These are phyloP conservation scores for Manis crassicaudata DNA, from an alignment of 2,797 vertebrate species.

Conservation along the genomic window DNA sequence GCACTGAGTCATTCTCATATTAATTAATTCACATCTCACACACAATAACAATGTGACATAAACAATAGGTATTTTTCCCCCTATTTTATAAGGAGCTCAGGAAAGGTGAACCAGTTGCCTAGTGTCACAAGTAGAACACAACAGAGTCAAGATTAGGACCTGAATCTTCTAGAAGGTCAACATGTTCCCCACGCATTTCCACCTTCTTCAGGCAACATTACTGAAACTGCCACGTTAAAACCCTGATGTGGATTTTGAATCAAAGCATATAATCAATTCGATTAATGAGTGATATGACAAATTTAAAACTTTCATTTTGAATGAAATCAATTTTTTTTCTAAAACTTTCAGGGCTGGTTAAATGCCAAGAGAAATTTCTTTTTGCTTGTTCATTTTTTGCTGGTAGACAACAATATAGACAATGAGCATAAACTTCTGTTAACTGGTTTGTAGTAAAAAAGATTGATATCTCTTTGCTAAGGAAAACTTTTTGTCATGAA, in stretches of 20 bases:
- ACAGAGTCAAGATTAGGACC: background rate
- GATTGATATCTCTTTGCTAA: background rate
- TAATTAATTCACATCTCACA: slow-evolving; percentile 1
- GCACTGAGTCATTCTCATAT: background rate
- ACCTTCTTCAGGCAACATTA: background rate
- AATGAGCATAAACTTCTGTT: slow-evolving; percentile 61
- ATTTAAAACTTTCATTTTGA: slow-evolving; percentile 65
- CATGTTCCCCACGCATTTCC: background rate
- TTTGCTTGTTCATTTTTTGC: background rate
- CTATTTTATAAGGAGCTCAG: background rate
- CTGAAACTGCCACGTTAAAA: slow-evolving; percentile 43
- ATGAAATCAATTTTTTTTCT: slow-evolving; percentile 18
- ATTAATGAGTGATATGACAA: slow-evolving; percentile 63
- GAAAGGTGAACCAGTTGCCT: background rate
- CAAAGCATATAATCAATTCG: slow-evolving; percentile 63
- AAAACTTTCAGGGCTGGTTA: slow-evolving; percentile 50
- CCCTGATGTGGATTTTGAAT: slow-evolving; percentile 55
- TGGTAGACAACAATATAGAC: slow-evolving; percentile 47
- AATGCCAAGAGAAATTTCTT: slow-evolving; percentile 69
- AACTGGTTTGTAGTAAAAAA: slow-evolving; percentile 64
- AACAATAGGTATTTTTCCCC: background rate
- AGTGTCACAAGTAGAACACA: background rate
- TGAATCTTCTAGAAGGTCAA: background rate
- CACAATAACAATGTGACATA: background rate
- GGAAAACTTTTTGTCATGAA: background rate